phyloP scores from a whole-genome alignment of 2,113 vertebrate genomes.

The Bettongia penicillata region DNA sequence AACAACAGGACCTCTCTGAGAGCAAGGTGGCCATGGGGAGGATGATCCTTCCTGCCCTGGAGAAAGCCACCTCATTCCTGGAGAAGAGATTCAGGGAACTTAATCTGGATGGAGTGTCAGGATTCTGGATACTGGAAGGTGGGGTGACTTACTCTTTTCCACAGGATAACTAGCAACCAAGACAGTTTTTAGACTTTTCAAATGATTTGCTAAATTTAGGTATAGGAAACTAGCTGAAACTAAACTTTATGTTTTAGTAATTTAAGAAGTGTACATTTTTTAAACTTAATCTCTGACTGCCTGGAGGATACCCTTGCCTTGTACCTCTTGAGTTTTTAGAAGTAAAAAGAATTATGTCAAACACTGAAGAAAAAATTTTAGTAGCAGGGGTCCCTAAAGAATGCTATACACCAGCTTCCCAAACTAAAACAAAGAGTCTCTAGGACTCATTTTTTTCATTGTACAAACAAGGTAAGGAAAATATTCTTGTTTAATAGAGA shows the following conservation, averaged over 20 bases:
- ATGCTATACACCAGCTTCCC: background rate
- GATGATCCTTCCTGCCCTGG: conserved; percentile 84
- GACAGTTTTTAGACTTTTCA: background rate
- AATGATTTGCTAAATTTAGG: background rate
- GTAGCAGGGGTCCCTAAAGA: background rate
- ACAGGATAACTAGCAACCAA: background rate
- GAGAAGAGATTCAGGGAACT: conserved; percentile 83
- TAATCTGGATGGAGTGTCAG: conserved; percentile 89
- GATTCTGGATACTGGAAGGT: conserved; percentile 89
- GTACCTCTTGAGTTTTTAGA: background rate
- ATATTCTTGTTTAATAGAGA: background rate
- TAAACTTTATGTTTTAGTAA: background rate
- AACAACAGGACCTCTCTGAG: background rate
- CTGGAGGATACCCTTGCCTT: background rate
- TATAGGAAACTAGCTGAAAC: background rate
- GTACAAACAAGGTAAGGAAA: background rate
- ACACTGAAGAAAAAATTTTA: background rate
- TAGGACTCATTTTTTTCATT: background rate
- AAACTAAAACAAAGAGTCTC: background rate
- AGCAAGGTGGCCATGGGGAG: conserved; percentile 69
- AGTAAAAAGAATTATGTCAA: conserved; percentile 18
- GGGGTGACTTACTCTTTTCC: background rate
- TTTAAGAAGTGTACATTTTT: background rate
- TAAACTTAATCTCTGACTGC: background rate
- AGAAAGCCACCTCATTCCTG: conserved; percentile 85